phyloP scores from a whole-genome alignment of 2,113 vertebrate genomes.

The Oplegnathus fasciatus region DNA sequence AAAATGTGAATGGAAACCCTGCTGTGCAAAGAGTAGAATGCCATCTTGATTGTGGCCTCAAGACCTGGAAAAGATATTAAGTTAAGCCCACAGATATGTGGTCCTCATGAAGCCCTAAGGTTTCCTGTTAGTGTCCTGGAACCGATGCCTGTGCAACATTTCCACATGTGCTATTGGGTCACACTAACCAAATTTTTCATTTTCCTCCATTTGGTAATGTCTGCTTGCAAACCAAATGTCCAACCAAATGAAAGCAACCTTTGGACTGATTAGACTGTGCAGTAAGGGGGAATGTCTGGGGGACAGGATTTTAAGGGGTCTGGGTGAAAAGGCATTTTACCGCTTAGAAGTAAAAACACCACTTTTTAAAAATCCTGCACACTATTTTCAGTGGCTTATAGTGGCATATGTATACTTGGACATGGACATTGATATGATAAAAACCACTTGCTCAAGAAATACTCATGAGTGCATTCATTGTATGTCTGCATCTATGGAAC shows the following conservation, averaged over 20 bases:
- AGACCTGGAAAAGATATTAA: conserved; percentile 77
- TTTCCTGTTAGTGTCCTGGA: conserved; percentile 66
- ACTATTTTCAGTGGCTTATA: conserved; percentile 5
- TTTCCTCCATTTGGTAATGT: conserved; percentile 76
- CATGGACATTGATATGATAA: background rate
- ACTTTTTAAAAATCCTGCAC: background rate
- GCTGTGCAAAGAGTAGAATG: conserved; percentile 51
- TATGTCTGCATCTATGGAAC: background rate
- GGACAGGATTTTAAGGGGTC: background rate
- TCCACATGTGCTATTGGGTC: conserved; percentile 64
- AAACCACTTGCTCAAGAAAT: background rate
- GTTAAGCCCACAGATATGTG: conserved; percentile 68
- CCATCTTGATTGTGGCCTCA: conserved; percentile 68
- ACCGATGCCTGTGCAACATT: conserved; percentile 68
- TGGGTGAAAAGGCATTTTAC: conserved; percentile 30
- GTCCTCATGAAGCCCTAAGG: conserved; percentile 57
- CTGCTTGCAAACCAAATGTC: conserved; percentile 66
- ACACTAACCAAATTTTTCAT: conserved; percentile 59
- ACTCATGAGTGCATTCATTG: background rate
- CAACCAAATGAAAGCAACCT: conserved; percentile 37
- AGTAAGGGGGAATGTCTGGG: conserved; percentile 19
- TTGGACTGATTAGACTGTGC: conserved; percentile 53
- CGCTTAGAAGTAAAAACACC: background rate
- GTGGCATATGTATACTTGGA: background rate
- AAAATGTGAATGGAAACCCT: conserved; percentile 65